Evolutionary conservation across 2,888 invertebrate species (phyloP).

Genomic region (Heterodera filipjevi): DNA sequence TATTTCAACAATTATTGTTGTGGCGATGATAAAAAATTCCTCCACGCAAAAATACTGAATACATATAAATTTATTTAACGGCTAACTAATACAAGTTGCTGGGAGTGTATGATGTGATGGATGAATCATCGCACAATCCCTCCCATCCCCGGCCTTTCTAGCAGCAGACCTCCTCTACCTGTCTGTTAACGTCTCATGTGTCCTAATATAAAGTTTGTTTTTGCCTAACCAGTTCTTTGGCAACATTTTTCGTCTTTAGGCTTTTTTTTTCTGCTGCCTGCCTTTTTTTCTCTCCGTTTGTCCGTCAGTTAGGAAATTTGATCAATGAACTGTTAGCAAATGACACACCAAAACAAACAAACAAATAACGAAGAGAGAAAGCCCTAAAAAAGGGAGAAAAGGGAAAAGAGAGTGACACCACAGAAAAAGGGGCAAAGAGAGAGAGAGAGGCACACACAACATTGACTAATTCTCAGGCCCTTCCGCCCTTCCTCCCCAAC

Average conservation of each 20-base stretch:
- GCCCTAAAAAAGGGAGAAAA: not conserved
- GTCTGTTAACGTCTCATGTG: not conserved
- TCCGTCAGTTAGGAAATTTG: not conserved
- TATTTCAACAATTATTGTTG: no score
- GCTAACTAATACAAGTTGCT: no score
- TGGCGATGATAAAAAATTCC: no score
- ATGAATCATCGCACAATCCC: no score
- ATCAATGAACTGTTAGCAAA: not conserved
- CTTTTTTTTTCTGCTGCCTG: not conserved
- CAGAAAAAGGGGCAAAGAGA: not conserved
- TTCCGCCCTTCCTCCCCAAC: no score
- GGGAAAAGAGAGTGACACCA: not conserved
- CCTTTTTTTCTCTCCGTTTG: not conserved
- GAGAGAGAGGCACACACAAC: not conserved
- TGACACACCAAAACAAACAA: not conserved
- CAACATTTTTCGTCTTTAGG: not conserved
- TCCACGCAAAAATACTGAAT: no score
- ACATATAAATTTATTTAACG: no score
- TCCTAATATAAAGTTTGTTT: not conserved
- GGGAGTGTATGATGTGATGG: no score
- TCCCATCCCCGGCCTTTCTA: not conserved
- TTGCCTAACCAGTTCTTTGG: not conserved
- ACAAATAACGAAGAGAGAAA: not conserved
- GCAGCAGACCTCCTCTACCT: not conserved
- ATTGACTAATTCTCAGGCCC: not conserved